These are phyloP conservation scores for Emydocephalus ijimae DNA, from an alignment of 2,113 vertebrate species.

Conservation along the genomic window DNA sequence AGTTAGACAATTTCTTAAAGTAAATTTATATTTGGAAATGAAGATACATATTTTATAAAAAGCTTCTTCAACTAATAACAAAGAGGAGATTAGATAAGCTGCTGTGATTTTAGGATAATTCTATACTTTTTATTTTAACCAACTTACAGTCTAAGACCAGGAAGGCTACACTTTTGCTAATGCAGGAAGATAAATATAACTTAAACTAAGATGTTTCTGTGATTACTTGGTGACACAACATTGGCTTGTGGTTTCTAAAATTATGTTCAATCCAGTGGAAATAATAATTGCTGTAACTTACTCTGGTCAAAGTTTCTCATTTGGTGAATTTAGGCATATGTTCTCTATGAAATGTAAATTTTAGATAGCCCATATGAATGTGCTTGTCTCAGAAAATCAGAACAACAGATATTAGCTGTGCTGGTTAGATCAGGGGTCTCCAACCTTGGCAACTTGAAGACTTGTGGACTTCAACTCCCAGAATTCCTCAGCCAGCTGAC, in stretches of 20 bases:
- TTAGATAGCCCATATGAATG: not conserved
- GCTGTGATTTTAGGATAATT: not conserved
- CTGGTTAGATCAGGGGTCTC: too few relatives aligned
- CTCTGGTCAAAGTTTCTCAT: not conserved
- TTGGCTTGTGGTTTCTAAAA: not conserved
- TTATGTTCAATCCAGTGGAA: not conserved
- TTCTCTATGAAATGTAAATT: not conserved
- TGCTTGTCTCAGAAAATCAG: not conserved
- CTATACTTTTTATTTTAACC: not conserved
- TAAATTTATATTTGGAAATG: not conserved
- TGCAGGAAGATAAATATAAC: not conserved
- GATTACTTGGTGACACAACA: not conserved
- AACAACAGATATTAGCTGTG: not conserved
- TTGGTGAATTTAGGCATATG: not conserved
- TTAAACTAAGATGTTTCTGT: not conserved
- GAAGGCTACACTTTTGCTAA: not conserved
- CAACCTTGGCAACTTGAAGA: too few relatives aligned
- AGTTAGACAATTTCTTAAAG: not conserved
- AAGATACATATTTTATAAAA: not conserved
- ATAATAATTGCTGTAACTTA: not conserved
- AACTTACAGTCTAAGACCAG: not conserved
- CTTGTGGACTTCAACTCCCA: too few relatives aligned
- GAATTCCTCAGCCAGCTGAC: too few relatives aligned
- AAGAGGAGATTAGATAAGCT: not conserved
- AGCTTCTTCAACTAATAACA: not conserved